phyloP scores from a whole-genome alignment of 1,140 invertebrate species.

The Brachionus sp. region DNA sequence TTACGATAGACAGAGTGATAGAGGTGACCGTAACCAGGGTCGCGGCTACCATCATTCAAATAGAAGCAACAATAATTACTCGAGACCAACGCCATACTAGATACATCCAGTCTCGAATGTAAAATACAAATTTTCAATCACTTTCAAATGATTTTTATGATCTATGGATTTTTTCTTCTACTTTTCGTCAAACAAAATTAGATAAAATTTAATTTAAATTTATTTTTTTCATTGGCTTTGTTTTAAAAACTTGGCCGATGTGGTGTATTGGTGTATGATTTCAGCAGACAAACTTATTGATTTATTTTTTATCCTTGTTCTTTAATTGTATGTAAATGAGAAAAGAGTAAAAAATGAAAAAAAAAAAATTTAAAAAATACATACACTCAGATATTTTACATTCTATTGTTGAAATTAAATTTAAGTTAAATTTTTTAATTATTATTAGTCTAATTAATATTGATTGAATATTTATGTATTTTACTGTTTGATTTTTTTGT shows the following conservation, averaged over 20 bases:
- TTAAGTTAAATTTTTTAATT: conserved; percentile 7
- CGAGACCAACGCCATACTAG: conserved; percentile 36
- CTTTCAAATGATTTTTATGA: not conserved
- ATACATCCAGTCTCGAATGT: not conserved
- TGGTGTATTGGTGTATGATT: not conserved
- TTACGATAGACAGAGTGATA: not conserved
- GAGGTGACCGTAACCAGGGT: not conserved
- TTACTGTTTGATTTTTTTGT: not conserved
- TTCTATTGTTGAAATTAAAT: not conserved
- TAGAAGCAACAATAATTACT: conserved; percentile 35
- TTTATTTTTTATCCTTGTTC: not conserved
- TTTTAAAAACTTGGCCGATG: not conserved
- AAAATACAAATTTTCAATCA: conserved; percentile 27
- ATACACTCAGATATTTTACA: not conserved
- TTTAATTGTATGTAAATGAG: not conserved
- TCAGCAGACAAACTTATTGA: not conserved
- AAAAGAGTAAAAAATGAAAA: not conserved
- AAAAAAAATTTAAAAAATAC: not conserved
- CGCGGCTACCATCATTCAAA: conserved; percentile 12
- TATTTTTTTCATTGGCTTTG: not conserved
- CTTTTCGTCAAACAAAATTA: not conserved
- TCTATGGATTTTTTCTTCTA: not conserved
- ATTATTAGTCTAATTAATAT: not conserved
- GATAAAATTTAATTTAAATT: conserved; percentile 8
- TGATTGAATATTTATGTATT: conserved; percentile 32